Percentiles rank a stretch among this genome's conserved stretches.
These are phyloP conservation scores for Notolepis coatsorum DNA, from an alignment of 2,797 vertebrate genomes.

Conservation along the genomic window DNA sequence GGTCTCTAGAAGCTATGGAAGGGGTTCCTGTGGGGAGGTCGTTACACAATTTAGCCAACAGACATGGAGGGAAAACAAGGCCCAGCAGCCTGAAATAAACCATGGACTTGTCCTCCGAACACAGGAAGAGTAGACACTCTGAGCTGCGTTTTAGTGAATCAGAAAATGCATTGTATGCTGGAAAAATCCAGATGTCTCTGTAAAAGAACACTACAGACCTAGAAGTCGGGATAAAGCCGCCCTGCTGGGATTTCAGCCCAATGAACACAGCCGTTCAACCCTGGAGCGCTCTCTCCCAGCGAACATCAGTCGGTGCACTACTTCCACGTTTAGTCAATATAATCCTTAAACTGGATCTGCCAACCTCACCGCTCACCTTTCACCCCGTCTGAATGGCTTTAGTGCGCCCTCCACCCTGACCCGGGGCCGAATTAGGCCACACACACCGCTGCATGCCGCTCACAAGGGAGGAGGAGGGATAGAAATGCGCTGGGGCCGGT, in stretches of 20 bases:
- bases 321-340: neutral
- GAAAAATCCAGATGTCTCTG: neutral
- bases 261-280: neutral
- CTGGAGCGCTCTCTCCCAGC: neutral
- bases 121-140: neutral
- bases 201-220: neutral
- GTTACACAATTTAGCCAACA: neutral
- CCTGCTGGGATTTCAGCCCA: too few relatives aligned
- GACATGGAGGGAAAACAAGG: neutral
- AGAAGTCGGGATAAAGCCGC: too few relatives aligned
- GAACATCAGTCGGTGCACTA: neutral
- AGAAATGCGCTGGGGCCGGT: neutral
- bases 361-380: neutral
- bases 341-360: neutral
- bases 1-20: neutral
- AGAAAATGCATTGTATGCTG: neutral
- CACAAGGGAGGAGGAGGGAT: conserved; percentile 12
- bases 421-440: conserved; percentile 8
- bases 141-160: neutral
- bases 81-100: neutral
- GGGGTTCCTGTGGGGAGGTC: neutral
- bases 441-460: conserved; percentile 7
- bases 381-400: conserved; percentile 9
- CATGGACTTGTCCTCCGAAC: neutral
- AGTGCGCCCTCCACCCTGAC: conserved; percentile 20